Percentiles rank a stretch among this genome's conserved stretches.
phyloP scores from a whole-genome alignment of 1,140 invertebrate genomes.

The Forficula auricularia region DNA sequence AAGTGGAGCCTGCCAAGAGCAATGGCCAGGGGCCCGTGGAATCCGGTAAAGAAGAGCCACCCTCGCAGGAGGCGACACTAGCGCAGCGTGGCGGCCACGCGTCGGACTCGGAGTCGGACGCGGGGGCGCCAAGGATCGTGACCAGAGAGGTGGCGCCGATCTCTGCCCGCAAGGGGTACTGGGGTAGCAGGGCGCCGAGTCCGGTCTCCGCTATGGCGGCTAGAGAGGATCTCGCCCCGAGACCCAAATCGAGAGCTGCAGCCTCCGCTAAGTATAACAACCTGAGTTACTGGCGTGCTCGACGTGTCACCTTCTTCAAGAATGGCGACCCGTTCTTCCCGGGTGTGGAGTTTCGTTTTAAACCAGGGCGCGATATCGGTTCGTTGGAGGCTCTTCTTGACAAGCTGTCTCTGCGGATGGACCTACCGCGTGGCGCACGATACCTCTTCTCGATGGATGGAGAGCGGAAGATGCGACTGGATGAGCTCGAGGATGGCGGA shows the following conservation, averaged over 20 bases:
- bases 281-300: slow-evolving; percentile 68
- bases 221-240: slow-evolving; percentile 20
- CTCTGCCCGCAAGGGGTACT: slow-evolving; percentile 16
- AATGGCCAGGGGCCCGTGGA: too few relatives aligned
- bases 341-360: slow-evolving; percentile 74
- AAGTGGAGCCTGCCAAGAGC: too few relatives aligned
- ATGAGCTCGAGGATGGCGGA: slow-evolving; percentile 75
- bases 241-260: slow-evolving; percentile 29
- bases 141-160: slow-evolving; percentile 13
- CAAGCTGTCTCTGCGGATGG: slow-evolving; percentile 62
- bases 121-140: slow-evolving; percentile 16
- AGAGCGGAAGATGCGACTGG: slow-evolving; percentile 58
- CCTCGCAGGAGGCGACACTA: slow-evolving; percentile 26
- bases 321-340: slow-evolving; percentile 87
- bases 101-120: slow-evolving; percentile 33
- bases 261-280: slow-evolving; percentile 46
- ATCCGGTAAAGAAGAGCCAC: too few relatives aligned
- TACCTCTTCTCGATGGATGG: slow-evolving; percentile 86
- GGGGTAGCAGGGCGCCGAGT: too few relatives aligned
- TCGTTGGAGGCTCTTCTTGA: slow-evolving; percentile 71
- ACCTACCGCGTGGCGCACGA: slow-evolving; percentile 62
- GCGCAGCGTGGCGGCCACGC: slow-evolving; percentile 37
- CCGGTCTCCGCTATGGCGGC: too few relatives aligned
- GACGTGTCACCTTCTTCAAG: slow-evolving; percentile 70
- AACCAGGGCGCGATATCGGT: slow-evolving; percentile 69